Percentiles rank a stretch among this genome's conserved stretches.
phyloP scores from a whole-genome alignment of 2,797 vertebrate genomes.

The Chaunax sp. region DNA sequence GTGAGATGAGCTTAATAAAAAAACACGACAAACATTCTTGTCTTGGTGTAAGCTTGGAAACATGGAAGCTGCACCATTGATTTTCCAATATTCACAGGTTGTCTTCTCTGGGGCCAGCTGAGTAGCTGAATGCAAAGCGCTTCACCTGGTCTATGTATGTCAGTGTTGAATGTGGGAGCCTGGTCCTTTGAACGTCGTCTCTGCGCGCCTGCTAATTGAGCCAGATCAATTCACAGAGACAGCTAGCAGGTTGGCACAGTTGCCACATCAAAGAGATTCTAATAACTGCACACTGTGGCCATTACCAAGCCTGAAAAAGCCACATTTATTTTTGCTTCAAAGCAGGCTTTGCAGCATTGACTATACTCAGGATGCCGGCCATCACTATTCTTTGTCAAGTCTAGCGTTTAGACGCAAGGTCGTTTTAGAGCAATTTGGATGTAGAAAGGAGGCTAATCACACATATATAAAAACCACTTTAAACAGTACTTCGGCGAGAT shows the following conservation, averaged over 20 bases:
- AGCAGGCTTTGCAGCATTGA: constrained; percentile 62
- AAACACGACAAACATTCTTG: constrained; percentile 36
- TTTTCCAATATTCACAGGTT: constrained; percentile 67
- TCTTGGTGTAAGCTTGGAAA: too few species aligned
- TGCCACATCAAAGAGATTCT: constrained; percentile 84
- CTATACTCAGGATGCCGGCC: constrained; percentile 43
- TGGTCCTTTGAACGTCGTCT: constrained; percentile 75
- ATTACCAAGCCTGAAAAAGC: constrained; percentile 73
- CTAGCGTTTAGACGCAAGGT: constrained; percentile 43
- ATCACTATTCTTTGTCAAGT: constrained; percentile 42
- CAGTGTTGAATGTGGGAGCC: constrained; percentile 52
- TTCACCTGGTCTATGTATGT: constrained; percentile 75
- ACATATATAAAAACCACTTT: constrained; percentile 41
- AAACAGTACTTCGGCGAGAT: constrained; percentile 66
- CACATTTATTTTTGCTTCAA: constrained; percentile 80
- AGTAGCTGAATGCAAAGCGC: constrained; percentile 75
- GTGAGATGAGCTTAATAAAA: constrained; percentile 33
- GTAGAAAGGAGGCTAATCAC: constrained; percentile 52
- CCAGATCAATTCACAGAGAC: constrained; percentile 79
- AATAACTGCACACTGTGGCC: constrained; percentile 80
- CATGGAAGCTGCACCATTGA: constrained; percentile 56
- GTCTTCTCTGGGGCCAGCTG: constrained; percentile 59
- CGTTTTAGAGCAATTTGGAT: constrained; percentile 54
- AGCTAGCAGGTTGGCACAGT: constrained; percentile 77
- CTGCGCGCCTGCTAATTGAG: constrained; percentile 76